These are phyloP conservation scores for Eristalis intricaria DNA, from an alignment of 2,888 invertebrate genomes.

Conservation along the genomic window DNA sequence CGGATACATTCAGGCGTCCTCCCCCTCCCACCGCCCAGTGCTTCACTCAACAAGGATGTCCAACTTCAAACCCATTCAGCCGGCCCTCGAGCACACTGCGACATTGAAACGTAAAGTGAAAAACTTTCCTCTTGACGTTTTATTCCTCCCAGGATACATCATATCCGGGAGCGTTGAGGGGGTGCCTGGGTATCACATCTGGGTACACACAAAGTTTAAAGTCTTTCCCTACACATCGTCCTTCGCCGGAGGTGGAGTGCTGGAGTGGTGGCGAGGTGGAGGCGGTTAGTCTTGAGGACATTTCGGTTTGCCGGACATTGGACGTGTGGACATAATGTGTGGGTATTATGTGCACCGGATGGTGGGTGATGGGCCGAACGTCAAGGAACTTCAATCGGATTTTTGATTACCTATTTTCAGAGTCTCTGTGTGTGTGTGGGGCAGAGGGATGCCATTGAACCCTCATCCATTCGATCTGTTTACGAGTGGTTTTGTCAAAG, in stretches of 20 bases:
- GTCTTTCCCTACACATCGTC: neutral
- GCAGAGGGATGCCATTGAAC: neutral
- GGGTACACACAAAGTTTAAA: constrained; percentile 18
- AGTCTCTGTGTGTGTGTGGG: constrained; percentile 19
- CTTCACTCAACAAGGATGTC: constrained; percentile 38
- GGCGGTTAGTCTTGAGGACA: constrained; percentile 20
- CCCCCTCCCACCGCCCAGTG: too few relatives aligned
- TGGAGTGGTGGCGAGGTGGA: neutral
- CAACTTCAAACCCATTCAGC: constrained; percentile 51
- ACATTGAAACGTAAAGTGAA: constrained; percentile 57
- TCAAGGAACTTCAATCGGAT: constrained; percentile 57
- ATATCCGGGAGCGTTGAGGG: constrained; percentile 32
- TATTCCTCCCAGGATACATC: constrained; percentile 28
- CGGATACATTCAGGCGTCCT: neutral
- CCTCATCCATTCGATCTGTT: neutral
- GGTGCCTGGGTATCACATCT: constrained; percentile 20
- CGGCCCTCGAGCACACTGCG: constrained; percentile 29
- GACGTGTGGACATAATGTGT: neutral
- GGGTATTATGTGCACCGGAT: neutral
- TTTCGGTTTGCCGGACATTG: constrained; percentile 21
- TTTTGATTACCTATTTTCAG: constrained; percentile 60
- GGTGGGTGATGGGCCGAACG: constrained; percentile 4
- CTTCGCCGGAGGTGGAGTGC: neutral
- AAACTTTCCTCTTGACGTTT: constrained; percentile 14
- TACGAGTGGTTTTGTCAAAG: neutral